These are phyloP conservation scores for Pyrochroa serraticornis DNA, from an alignment of 2,888 invertebrate species.

Conservation along the genomic window DNA sequence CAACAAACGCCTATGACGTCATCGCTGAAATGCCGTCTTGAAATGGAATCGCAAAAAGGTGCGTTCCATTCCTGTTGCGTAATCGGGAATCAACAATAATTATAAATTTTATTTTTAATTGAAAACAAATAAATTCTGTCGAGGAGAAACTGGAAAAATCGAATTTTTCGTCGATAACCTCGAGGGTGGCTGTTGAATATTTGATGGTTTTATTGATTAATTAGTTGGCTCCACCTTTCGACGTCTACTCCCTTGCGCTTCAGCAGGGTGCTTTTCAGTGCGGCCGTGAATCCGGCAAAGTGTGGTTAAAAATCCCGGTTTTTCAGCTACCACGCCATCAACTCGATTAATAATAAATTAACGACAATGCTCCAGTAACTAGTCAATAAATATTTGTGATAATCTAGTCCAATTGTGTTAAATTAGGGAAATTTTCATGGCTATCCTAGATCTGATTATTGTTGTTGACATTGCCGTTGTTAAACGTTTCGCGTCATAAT, in stretches of 20 bases:
- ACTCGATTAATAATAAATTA: neutral
- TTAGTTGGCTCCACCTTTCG: slow-evolving; percentile 16
- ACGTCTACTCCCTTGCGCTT: slow-evolving; percentile 12
- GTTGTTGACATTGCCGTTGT: neutral
- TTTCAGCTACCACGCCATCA: slow-evolving; percentile 3
- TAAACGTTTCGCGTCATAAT: neutral
- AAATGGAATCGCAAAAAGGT: slow-evolving; percentile 11
- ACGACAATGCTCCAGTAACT: neutral
- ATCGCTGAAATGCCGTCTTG: slow-evolving; percentile 5
- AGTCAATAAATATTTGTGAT: neutral
- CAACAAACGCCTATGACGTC: slow-evolving; percentile 10
- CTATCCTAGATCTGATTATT: neutral
- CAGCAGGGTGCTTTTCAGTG: slow-evolving; percentile 19
- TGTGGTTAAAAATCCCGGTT: slow-evolving; percentile 13
- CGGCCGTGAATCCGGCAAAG: slow-evolving; percentile 23
- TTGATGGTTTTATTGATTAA: slow-evolving; percentile 21
- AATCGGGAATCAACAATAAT: neutral
- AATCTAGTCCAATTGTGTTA: neutral
- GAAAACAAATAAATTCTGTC: too few species aligned
- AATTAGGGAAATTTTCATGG: neutral
- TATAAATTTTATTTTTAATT: neutral
- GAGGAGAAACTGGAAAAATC: too few species aligned
- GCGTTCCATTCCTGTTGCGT: slow-evolving; percentile 5
- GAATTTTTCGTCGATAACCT: neutral
- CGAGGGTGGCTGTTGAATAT: slow-evolving; percentile 1